Evolutionary conservation across 2,888 invertebrate genomes (phyloP).

Genomic region (Sericinus montela): DNA sequence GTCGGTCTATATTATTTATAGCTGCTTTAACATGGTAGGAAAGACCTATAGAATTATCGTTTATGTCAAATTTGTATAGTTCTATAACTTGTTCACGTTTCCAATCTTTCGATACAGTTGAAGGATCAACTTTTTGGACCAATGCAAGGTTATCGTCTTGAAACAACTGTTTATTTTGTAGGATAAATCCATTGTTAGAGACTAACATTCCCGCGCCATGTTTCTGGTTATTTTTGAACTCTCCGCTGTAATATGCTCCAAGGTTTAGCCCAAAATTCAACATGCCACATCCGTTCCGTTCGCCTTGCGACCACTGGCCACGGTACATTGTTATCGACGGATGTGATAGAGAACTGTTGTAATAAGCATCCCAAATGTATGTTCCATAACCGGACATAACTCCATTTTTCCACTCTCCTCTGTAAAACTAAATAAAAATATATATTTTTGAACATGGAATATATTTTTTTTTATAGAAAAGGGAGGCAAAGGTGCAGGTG

Average conservation of each 20-base stretch:
- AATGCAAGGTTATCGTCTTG: slow-evolving; percentile 64
- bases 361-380: slow-evolving; percentile 77
- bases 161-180: slow-evolving; percentile 72
- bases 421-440: slow-evolving; percentile 63
- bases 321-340: slow-evolving; percentile 72
- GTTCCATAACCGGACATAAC: slow-evolving; percentile 79
- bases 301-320: slow-evolving; percentile 78
- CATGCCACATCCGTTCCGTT: slow-evolving; percentile 71
- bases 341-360: slow-evolving; percentile 73
- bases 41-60: slow-evolving; percentile 61
- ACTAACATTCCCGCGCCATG: slow-evolving; percentile 75
- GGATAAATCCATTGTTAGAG: slow-evolving; percentile 76
- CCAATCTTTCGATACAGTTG: background rate
- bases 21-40: slow-evolving; percentile 63
- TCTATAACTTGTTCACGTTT: slow-evolving; percentile 30
- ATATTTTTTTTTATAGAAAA: no score
- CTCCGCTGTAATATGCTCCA: slow-evolving; percentile 77
- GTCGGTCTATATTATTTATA: slow-evolving; percentile 51
- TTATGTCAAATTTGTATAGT: slow-evolving; percentile 47
- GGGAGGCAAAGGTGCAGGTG: no score
- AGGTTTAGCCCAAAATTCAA: slow-evolving; percentile 70
- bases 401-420: slow-evolving; percentile 79
- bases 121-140: slow-evolving; percentile 25
- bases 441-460: no score
- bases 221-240: slow-evolving; percentile 76